Base-by-base conservation (phyloP, 2,797 vertebrate species). In the Synanceia verrucosa region DNA sequence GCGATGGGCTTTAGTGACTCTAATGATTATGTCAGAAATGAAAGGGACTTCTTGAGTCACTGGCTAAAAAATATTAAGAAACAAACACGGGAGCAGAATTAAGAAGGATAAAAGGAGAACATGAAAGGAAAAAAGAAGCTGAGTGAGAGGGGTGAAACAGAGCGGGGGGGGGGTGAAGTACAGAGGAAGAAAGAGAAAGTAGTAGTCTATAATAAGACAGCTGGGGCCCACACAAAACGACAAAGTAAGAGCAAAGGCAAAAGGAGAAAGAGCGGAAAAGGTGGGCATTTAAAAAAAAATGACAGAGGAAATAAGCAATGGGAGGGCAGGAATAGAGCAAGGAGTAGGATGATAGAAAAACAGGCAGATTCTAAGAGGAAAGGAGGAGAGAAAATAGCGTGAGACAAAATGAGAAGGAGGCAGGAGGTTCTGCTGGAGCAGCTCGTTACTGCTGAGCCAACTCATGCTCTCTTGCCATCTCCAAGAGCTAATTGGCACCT, bases 401-500 rank as follows among this genome's bases (percentile, higher is more conserved):
- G 65, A 78, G 53, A 80, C 65, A 80, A 75, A 81, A 77, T 83
- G 81, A 68, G 75, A 81, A 73, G 73, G 73, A 73, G 78, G 60
- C 74, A 67, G 74, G 65, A 82, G 79, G 70, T 86, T 89, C 73
- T 85, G 76, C 71, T 67, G 76, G 76, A 85, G 73, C 76, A 55
- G 86, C 89, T 89, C 65, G 82, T 90, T 91, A 88, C 82, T 65
- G 78, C 83, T 65, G 83, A 88, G 85, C 83, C 76, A 79, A 83
- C 85, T 85, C 61, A 3, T 79, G 85, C 83, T 86, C 82, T 83
- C 83, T 82, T 90, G 88, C 85, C 90, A 90, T 89, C 86, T 91
- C 83, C 64, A 51, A 82, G 59, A 91, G 82, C 89, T 93, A 94
- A 94, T 94, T 93, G 92, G 93, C 84, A 87, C 81, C 64, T 85